Evolutionary conservation across 2,888 invertebrate genomes (phyloP), one percentile per base, ranked within the genome.

Genomic region (Apamea sordens): DNA sequence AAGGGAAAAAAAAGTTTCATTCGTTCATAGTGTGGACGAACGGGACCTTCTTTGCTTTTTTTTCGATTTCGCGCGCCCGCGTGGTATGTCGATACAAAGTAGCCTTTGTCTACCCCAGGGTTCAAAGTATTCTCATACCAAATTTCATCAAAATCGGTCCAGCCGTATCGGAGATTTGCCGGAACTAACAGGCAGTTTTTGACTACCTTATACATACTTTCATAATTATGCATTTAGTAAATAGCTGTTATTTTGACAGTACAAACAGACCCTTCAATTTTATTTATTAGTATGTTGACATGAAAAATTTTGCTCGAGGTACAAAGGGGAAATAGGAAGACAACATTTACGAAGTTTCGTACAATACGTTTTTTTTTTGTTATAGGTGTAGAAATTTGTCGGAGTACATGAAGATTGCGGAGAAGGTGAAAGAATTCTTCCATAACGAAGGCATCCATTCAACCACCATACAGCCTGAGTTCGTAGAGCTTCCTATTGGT

Each of bases 371-470:
- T 24, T 67, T 65, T 68, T 56, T 50, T 73, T 32, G 76, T 94
- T 94, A 13, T 92, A 98, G 98, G 89, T 99, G 99, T 97, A 98
- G 98, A 90, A 99, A 99, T 95, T 96, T 99, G 77, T 98, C 98
- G 0, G 99, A 99, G 93, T 99, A 99, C 94, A 99, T 99, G 99
- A 98, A 98, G 93, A 98, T 99, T 86, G 99, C 99, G 0, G 99
- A 99, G 93, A 98, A 99, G 93, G 99, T 99, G 15, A 99, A 99
- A 95, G 98, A 99, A 93, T 99, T 99, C 97, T 99, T 99, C 96
- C 99, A 99, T 95, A 99, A 99, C 93, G 99, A 99, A 95, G 99
- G 99, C 73, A 99, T 99, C 89, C 99, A 99, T 95, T 99, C 99
- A 65, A 99, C 99, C 41, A 99, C 99, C 53, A 99, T 99, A 93